A percentile compares a stretch with the other conserved stretches of the same genome.
These are phyloP conservation scores for Mythimna lalbum DNA, from an alignment of 2,888 invertebrate genomes.

Conservation along the genomic window DNA sequence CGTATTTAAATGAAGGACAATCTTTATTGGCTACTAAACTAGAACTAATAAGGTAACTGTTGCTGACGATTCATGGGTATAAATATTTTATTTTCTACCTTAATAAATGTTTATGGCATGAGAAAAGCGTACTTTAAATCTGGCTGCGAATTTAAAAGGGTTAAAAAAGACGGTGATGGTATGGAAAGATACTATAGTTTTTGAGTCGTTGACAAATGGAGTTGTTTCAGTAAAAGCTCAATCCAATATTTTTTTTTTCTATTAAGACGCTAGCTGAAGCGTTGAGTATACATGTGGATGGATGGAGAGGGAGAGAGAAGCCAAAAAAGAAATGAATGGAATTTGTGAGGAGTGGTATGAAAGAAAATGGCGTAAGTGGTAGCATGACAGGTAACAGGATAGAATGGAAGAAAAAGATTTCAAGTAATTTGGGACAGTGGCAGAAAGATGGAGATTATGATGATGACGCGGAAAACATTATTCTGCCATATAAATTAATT, in stretches of 20 bases:
- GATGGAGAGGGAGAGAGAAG: no score
- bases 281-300: no score
- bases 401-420: no score
- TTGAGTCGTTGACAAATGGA: neutral
- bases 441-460: no score
- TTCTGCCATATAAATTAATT: no score
- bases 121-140: neutral
- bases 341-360: no score
- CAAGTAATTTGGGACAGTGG: no score
- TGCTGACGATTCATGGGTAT: slow-evolving; percentile 15
- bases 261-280: neutral
- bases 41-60: slow-evolving; percentile 43
- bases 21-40: slow-evolving; percentile 56
- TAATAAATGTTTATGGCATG: neutral
- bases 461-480: no score
- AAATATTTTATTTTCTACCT: slow-evolving; percentile 6
- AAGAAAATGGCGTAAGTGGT: no score
- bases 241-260: neutral
- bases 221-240: neutral
- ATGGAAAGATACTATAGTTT: neutral
- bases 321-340: no score
- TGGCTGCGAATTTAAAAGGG: neutral
- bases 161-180: neutral
- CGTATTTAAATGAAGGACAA: slow-evolving; percentile 59
- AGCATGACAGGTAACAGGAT: no score